These are phyloP conservation scores for Cyclophora albipunctata DNA, from an alignment of 2,888 invertebrate species.

Conservation along the genomic window DNA sequence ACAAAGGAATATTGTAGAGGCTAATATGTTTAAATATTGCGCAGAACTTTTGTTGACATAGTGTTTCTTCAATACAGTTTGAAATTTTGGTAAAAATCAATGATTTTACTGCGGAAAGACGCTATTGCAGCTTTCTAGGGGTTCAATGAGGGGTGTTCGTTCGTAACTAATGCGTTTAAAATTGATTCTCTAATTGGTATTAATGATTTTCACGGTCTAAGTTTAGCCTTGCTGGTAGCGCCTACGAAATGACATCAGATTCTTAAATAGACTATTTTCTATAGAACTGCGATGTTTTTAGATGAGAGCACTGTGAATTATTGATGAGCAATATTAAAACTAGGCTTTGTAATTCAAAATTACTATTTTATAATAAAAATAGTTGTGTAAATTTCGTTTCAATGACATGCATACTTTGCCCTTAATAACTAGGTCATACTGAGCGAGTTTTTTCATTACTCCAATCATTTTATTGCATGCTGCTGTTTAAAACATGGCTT, in stretches of 20 bases:
- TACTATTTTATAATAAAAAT: no score
- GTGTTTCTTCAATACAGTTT: slow-evolving; percentile 1
- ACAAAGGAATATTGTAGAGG: no score
- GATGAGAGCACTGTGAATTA: slow-evolving; percentile 10
- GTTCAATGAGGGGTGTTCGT: slow-evolving; percentile 5
- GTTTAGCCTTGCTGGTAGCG: slow-evolving; percentile 50
- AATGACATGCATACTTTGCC: no score
- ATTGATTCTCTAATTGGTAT: slow-evolving; percentile 26
- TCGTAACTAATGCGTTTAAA: slow-evolving; percentile 12
- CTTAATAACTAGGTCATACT: no score
- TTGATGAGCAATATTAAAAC: no score
- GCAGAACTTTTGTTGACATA: slow-evolving; percentile 49
- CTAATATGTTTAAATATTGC: no score
- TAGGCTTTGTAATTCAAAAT: no score
- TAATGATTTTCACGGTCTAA: slow-evolving; percentile 30
- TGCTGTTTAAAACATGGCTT: no score
- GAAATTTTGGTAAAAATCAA: slow-evolving; percentile 2
- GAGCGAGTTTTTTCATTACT: no score
- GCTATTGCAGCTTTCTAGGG: not conserved
- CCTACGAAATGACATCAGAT: slow-evolving; percentile 69
- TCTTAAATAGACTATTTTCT: slow-evolving; percentile 60
- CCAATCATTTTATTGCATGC: no score
- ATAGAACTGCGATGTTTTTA: slow-evolving; percentile 39
- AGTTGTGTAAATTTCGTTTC: no score
- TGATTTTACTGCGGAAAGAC: slow-evolving; percentile 10